These are phyloP conservation scores for Psittacula cyanocephala DNA, from an alignment of 2,113 vertebrate genomes.

Conservation along the genomic window DNA sequence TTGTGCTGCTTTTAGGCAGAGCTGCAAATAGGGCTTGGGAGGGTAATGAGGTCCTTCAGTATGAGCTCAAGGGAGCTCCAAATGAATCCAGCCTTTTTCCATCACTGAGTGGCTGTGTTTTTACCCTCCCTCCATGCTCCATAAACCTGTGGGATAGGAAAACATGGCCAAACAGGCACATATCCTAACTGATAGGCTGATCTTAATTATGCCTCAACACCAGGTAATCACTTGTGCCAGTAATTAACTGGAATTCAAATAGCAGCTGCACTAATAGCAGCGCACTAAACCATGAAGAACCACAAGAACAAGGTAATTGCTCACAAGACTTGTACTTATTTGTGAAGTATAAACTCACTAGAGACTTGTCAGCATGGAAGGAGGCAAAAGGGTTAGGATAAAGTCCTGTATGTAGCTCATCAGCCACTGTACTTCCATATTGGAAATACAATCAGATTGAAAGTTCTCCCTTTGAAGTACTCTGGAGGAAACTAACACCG, in stretches of 20 bases:
- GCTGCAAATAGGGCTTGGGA: background rate
- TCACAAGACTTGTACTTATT: background rate
- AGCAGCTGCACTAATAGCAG: background rate
- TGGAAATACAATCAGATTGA: background rate
- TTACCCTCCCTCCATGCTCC: background rate
- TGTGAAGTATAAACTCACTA: background rate
- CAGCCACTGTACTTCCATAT: background rate
- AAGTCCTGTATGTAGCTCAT: background rate
- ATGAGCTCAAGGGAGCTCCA: background rate
- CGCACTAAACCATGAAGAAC: background rate
- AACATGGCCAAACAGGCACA: background rate
- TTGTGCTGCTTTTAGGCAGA: background rate
- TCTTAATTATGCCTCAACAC: background rate
- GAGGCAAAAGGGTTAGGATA: background rate
- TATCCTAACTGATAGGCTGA: background rate
- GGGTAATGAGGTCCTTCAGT: background rate
- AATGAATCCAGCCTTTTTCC: background rate
- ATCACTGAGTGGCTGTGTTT: background rate
- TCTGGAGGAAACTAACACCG: background rate
- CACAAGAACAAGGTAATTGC: background rate
- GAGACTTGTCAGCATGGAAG: background rate
- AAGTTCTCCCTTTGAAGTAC: background rate
- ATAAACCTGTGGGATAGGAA: background rate
- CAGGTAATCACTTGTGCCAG: background rate
- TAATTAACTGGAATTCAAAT: slow-evolving; percentile 22